Evolutionary conservation across 2,797 vertebrate species (phyloP).

Genomic region (Phoebastria nigripes): DNA sequence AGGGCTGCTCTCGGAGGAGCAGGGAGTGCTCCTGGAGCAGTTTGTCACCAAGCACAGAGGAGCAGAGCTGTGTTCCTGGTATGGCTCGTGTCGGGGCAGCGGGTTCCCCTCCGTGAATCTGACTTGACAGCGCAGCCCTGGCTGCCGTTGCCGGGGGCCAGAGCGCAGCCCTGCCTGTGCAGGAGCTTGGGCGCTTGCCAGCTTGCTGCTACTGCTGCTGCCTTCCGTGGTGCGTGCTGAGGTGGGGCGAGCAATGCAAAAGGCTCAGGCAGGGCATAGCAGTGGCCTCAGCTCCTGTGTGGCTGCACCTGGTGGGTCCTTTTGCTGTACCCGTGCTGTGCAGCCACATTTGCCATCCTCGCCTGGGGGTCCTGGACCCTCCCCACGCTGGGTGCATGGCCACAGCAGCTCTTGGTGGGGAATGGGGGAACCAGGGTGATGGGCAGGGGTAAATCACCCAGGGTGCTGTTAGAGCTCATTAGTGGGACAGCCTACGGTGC

Average conservation of each 20-base stretch:
- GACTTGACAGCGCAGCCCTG: too few relatives aligned
- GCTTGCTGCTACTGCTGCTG: background rate
- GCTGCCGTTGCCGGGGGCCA: fast-evolving
- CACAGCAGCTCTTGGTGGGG: fast-evolving
- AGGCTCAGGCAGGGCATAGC: background rate
- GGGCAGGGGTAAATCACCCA: background rate
- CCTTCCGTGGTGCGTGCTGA: fast-evolving
- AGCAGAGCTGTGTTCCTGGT: background rate
- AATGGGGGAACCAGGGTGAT: fast-evolving
- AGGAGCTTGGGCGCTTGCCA: background rate
- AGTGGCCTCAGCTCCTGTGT: fast-evolving
- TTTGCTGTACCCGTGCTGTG: fast-evolving
- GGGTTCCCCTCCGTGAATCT: background rate
- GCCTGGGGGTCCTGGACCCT: fast-evolving
- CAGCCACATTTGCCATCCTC: background rate
- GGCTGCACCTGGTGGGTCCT: too few relatives aligned
- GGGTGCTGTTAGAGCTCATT: background rate
- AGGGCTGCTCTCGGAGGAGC: background rate
- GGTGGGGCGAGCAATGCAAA: fast-evolving
- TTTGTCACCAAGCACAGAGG: background rate
- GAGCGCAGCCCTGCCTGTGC: background rate
- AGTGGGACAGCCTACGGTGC: background rate
- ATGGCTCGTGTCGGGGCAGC: fast-evolving
- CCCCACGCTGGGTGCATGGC: fast-evolving
- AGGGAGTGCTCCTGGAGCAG: fast-evolving